Conservation (phyloP, 2,888 invertebrate genomes). For the Chalcis sispes region DNA sequence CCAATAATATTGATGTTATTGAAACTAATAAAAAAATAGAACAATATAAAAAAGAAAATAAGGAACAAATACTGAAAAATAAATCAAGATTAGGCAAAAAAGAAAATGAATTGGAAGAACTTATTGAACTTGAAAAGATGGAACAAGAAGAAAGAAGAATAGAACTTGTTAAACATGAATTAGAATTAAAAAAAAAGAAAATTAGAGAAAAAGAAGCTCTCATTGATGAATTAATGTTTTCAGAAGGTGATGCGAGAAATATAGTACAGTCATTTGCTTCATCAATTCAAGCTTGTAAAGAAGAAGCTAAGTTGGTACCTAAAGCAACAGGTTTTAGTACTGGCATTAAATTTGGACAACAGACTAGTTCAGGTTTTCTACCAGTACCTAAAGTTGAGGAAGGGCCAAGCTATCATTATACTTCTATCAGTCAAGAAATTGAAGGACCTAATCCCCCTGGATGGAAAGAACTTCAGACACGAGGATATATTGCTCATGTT, state of each 20-base stretch:
- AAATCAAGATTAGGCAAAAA: constrained; percentile 86
- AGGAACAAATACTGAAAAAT: constrained; percentile 88
- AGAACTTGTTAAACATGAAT: constrained; percentile 80
- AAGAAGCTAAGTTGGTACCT: constrained; percentile 78
- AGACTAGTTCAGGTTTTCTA: constrained; percentile 80
- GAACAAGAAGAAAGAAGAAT: constrained; percentile 85
- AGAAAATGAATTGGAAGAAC: constrained; percentile 91
- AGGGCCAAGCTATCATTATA: constrained; percentile 86
- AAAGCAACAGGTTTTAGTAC: constrained; percentile 88
- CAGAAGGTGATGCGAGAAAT: constrained; percentile 91
- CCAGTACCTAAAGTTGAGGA: constrained; percentile 86
- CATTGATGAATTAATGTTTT: constrained; percentile 96
- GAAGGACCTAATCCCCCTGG: constrained; percentile 87
- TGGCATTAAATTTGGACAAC: constrained; percentile 88
- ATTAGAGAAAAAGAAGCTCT: constrained; percentile 92
- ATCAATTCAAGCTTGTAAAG: constrained; percentile 82
- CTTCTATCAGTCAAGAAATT: constrained; percentile 74
- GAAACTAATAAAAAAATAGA: constrained; percentile 94
- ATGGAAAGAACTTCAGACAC: constrained; percentile 80
- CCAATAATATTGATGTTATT: constrained; percentile 91
- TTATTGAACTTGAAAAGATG: constrained; percentile 88
- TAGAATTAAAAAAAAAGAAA: constrained; percentile 87
- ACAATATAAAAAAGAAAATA: constrained; percentile 93
- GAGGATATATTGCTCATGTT: constrained; percentile 87
- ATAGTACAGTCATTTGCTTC: constrained; percentile 90